phyloP scores from a whole-genome alignment of 2,888 invertebrate species.

The Drosophila paramelanica region DNA sequence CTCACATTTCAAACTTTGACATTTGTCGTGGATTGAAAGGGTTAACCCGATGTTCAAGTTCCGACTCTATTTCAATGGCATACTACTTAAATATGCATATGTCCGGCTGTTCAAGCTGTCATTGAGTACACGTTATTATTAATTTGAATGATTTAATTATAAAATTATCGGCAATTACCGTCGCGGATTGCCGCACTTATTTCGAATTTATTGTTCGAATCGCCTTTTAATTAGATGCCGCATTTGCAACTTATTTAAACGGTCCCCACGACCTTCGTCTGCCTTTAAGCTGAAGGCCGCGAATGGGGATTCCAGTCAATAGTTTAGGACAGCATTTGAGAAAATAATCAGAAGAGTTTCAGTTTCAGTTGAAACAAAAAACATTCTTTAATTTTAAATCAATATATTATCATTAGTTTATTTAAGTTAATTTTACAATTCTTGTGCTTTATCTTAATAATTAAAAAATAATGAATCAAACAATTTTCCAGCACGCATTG shows the following conservation, averaged over 20 bases:
- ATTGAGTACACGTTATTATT: conserved; percentile 50
- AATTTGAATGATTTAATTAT: conserved; percentile 77
- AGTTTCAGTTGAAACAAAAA: background rate
- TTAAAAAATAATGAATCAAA: no score
- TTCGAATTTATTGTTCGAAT: conserved; percentile 51
- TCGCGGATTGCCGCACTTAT: conserved; percentile 46
- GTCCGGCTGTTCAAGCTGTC: conserved; percentile 22
- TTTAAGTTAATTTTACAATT: no score
- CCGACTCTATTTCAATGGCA: conserved; percentile 19
- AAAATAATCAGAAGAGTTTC: background rate
- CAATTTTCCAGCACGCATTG: no score
- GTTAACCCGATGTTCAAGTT: conserved; percentile 12
- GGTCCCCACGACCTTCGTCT: background rate
- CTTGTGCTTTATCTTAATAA: no score
- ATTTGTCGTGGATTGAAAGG: conserved; percentile 1
- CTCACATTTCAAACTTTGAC: background rate
- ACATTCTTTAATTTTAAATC: no score
- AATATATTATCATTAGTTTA: no score
- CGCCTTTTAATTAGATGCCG: conserved; percentile 36
- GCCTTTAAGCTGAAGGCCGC: background rate
- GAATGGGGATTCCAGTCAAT: background rate
- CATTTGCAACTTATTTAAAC: conserved; percentile 24
- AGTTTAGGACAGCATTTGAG: background rate
- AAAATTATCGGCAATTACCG: conserved; percentile 64
- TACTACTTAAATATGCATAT: conserved; percentile 13